Evolutionary conservation across 2,888 invertebrate species (phyloP), one percentile per base, ranked within the genome.

Genomic region (Napeogenes sylphis): DNA sequence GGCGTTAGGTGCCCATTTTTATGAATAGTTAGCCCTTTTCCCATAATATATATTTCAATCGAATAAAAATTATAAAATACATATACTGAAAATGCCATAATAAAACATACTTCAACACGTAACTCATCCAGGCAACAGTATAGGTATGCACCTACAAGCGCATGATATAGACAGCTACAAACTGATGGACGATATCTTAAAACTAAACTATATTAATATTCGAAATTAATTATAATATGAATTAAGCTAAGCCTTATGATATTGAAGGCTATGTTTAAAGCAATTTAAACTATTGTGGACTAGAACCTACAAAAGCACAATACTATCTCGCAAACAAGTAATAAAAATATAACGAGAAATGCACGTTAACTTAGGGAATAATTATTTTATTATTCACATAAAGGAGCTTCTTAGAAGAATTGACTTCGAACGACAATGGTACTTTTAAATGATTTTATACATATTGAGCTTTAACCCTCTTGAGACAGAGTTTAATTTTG

Each of bases 301-400:
- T 42, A 42, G 30, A 51, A 8, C 38, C 38, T 51, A 65, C 68
- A 68, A 62, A 66, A 61, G 47, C 35, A 70, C 68, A 72, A 71
- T 67, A 55, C 38, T 51, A 45, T 51, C 59, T 71, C 68, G 67
- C 68, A 68, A 55, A 65, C 66, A 62, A 54, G 65, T 66, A 62
- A 73, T 80, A 77, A 78, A 79, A 72, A 71, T 71, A 70, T 68
- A 69, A 69, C 65, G 66, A 67, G 68, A 69, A 68, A 70, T 65
- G 68, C 67, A 68, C 68, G 70, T 68, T 72, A 68, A 68, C 64
- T 69, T 64, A 59, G 69, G 64, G 67, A 72, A 72, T 78, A 75
- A 76, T 79, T 77, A 79, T 76, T 80, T 75, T 79, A 78, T 75
- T 75, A 73, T 73, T 54, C 65, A 59, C 55, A 61, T 65, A 70